phyloP scores from a whole-genome alignment of 2,888 invertebrate genomes.

The Hydraecia micacea region DNA sequence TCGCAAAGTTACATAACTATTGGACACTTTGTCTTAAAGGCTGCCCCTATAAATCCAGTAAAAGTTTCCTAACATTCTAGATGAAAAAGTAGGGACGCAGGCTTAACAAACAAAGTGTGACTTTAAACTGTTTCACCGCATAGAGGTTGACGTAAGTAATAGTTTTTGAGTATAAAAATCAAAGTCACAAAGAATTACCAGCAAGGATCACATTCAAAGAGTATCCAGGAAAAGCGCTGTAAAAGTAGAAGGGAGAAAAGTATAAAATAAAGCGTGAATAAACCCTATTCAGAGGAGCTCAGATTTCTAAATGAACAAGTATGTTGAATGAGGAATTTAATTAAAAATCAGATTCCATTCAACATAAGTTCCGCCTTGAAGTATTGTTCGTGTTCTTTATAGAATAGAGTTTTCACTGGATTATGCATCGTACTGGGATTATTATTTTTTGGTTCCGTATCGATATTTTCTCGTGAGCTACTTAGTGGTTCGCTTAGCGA shows the following conservation, averaged over 20 bases:
- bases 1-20: conserved; percentile 39
- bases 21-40: conserved; percentile 58
- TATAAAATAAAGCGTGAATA: conserved; percentile 55
- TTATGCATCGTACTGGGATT: conserved; percentile 12
- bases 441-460: conserved; percentile 33
- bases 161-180: conserved; percentile 38
- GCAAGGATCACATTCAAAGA: conserved; percentile 41
- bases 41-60: conserved; percentile 56
- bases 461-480: conserved; percentile 35
- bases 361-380: conserved; percentile 50
- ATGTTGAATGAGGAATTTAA: conserved; percentile 65
- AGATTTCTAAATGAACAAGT: conserved; percentile 65
- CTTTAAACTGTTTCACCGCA: conserved; percentile 27
- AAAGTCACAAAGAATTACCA: conserved; percentile 21
- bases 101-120: conserved; percentile 46
- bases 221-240: conserved; percentile 26
- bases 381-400: conserved; percentile 55
- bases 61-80: conserved; percentile 55
- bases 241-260: conserved; percentile 38
- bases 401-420: conserved; percentile 36
- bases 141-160: conserved; percentile 19
- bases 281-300: conserved; percentile 53
- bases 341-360: conserved; percentile 67
- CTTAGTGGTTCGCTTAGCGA: conserved; percentile 7
- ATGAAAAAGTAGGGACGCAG: conserved; percentile 42